Evolutionary conservation across 2,888 invertebrate genomes (phyloP).

Genomic region (Hartigia nigra): DNA sequence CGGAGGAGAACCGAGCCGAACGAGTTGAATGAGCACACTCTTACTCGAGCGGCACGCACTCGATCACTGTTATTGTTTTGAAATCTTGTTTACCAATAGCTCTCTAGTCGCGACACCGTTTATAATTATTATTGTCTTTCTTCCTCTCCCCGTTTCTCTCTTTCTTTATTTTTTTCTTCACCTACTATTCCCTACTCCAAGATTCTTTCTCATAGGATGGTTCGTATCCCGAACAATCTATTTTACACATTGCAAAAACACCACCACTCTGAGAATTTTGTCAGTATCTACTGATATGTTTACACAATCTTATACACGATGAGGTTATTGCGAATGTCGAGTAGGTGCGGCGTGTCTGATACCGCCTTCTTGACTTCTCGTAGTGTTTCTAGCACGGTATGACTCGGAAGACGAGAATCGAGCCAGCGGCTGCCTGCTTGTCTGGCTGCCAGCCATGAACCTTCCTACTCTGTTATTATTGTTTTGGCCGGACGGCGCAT

Average conservation of each 20-base stretch:
- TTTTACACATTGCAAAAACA: constrained; percentile 20
- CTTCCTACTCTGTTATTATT: constrained; percentile 61
- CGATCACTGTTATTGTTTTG: constrained; percentile 9
- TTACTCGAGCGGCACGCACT: constrained; percentile 12
- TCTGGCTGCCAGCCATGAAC: constrained; percentile 48
- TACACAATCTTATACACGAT: not conserved
- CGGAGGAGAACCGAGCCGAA: constrained; percentile 7
- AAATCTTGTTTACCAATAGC: constrained; percentile 1
- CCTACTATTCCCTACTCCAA: not conserved
- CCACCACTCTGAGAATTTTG: not conserved
- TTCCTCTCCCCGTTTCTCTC: not conserved
- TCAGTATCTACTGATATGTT: not conserved
- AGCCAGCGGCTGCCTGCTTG: constrained; percentile 29
- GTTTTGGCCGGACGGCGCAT: constrained; percentile 62
- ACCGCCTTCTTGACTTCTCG: not conserved
- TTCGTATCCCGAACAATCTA: constrained; percentile 16
- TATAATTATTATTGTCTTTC: constrained; percentile 7
- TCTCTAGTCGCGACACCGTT: not conserved
- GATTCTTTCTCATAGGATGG: constrained; percentile 5
- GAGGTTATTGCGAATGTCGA: not conserved
- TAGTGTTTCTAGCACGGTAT: not conserved
- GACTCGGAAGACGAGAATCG: constrained; percentile 22
- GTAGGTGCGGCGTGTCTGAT: not conserved
- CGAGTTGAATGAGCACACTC: constrained; percentile 35
- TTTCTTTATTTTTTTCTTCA: not conserved